Evolutionary conservation across 1,140 invertebrate genomes (phyloP), one percentile per base, ranked within the genome.

Genomic region (Drosophila nigrodunni): DNA sequence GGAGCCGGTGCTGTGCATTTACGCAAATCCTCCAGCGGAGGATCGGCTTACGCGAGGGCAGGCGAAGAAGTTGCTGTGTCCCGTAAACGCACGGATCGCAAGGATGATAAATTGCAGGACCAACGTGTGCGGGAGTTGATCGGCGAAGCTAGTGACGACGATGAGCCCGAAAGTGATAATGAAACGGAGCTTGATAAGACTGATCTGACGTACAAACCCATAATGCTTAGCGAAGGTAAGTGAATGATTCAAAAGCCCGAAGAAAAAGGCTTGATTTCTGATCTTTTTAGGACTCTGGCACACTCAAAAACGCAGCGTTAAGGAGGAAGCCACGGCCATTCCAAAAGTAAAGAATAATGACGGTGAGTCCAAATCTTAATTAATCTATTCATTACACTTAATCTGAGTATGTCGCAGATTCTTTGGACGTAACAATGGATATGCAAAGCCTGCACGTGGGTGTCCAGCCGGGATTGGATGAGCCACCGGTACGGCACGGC

Each of bases 1-100:
- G 91, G 91, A 21, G 89, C 89, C 7, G 91, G 91, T 0, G 91
- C 80, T 0, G 69, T 82, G 1, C 76, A 91, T 5, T n/a, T 89
- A 30, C 77, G 90, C 0, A 78, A 87, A 35, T 67, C 76, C 0
- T 65, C 69, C 0, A 77, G 69, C 7, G 73, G 75, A 41, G 68
- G 83, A 7, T 55, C 83, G 0, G 43, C 64, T 3, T 83, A 86
- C 64, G 62, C 74, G 0, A 55, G 87, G 2, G 67, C 57, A 2
- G 66, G 74, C 9, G 87, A 87, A 0, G 90, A 92, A 37, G 72
- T 78, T 21, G 50, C 74, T 6, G 61, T 88, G 7, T 41, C 81
- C 9, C 72, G 77, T n/a, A 90, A 92, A 47, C 78, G 88, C 3
- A 73, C 49, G 44, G 61, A 78, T n/a, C 61, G 88, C 57, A 85